phyloP scores from a whole-genome alignment of 2,888 invertebrate species.

The Laspeyria flexula region DNA sequence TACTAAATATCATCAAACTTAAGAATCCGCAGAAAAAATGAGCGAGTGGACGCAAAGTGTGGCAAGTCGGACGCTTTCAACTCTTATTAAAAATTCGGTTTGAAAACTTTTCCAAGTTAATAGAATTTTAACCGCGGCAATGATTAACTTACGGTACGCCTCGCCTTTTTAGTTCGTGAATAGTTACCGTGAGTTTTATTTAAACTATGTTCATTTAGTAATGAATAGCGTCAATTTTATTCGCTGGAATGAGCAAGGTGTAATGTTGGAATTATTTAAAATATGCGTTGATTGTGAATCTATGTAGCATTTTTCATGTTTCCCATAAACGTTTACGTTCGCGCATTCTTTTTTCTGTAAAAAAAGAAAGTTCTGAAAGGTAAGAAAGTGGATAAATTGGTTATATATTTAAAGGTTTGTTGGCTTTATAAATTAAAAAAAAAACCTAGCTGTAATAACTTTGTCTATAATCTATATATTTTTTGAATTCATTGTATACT shows the following conservation, averaged over 20 bases:
- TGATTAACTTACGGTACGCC: conserved; percentile 60
- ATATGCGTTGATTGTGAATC: no score
- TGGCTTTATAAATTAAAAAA: no score
- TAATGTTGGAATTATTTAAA: conserved; percentile 4
- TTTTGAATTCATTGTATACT: no score
- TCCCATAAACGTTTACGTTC: no score
- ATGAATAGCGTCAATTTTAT: conserved; percentile 38
- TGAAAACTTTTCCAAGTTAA: conserved; percentile 63
- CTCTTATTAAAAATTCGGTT: conserved; percentile 77
- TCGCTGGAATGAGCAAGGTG: conserved; percentile 16
- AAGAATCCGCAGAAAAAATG: conserved; percentile 57
- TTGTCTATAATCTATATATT: no score
- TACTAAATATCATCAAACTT: conserved; percentile 1
- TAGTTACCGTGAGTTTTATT: conserved; percentile 42
- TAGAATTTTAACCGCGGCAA: conserved; percentile 72
- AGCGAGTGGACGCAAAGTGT: conserved; percentile 48
- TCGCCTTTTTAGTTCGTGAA: conserved; percentile 43
- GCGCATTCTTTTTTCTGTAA: no score
- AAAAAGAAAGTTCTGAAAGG: no score
- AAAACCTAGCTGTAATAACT: no score
- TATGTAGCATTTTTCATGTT: no score
- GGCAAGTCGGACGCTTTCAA: conserved; percentile 51
- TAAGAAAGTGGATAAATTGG: no score
- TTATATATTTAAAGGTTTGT: no score
- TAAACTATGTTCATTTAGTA: conserved; percentile 32